A percentile compares a stretch with the other conserved stretches of the same genome.
Conservation (phyloP, 2,113 vertebrate genomes). For the Misgurnus mizolepis region DNA sequence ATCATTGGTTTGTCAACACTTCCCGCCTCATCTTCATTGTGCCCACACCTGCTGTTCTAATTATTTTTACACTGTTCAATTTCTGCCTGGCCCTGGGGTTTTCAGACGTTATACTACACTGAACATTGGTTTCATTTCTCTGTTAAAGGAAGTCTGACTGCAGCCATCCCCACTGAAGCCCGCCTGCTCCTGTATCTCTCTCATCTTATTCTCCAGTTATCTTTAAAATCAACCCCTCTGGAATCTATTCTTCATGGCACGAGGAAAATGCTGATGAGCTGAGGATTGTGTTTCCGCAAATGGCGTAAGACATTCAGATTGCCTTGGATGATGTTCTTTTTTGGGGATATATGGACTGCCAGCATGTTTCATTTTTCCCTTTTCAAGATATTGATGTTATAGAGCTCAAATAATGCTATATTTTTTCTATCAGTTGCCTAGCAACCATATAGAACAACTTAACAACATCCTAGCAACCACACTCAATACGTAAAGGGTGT, state of each 20-base stretch:
- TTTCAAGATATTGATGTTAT: neutral
- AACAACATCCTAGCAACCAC: neutral
- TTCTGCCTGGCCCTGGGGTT: conserved; percentile 49
- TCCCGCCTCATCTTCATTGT: conserved; percentile 48
- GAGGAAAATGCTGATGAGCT: neutral
- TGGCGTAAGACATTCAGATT: neutral
- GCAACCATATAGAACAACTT: neutral
- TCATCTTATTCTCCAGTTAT: conserved; percentile 24
- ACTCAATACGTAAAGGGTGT: no score
- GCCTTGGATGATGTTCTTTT: neutral
- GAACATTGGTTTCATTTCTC: conserved; percentile 58
- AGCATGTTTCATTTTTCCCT: neutral
- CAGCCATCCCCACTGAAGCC: conserved; percentile 43
- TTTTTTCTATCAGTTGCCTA: neutral
- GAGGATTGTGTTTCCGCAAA: conserved; percentile 13
- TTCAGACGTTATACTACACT: conserved; percentile 56
- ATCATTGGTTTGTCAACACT: conserved; percentile 51
- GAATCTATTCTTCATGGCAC: neutral
- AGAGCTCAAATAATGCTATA: neutral
- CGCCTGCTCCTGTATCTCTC: neutral
- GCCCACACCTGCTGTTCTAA: conserved; percentile 60
- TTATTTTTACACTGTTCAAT: conserved; percentile 61
- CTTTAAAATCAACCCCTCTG: conserved; percentile 31
- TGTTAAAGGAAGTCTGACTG: conserved; percentile 52
- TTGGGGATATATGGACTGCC: neutral